Conservation (phyloP, 1,140 invertebrate genomes). For the Drosophila trapezifrons region DNA sequence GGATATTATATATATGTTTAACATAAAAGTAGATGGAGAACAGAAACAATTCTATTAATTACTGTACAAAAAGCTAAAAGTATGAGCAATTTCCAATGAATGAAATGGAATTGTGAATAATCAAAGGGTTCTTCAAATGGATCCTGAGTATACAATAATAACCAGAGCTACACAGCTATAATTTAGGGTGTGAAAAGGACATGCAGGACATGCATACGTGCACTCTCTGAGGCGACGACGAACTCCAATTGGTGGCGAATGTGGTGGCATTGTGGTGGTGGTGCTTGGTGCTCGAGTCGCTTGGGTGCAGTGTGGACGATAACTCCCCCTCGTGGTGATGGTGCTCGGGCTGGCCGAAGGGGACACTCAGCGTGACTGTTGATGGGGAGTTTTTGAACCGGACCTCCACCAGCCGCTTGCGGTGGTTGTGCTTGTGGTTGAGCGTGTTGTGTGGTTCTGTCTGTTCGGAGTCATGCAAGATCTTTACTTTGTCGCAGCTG, state of each 20-base stretch:
- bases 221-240: conserved; percentile 75
- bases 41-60: too few relatives aligned
- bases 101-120: background rate
- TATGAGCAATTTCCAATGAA: background rate
- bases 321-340: conserved; percentile 6
- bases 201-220: conserved; percentile 81
- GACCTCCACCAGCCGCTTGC: conserved; percentile 47
- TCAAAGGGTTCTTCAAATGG: background rate
- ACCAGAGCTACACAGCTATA: conserved; percentile 1
- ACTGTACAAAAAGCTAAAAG: background rate
- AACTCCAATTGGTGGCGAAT: conserved; percentile 73
- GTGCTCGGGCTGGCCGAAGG: conserved; percentile 28
- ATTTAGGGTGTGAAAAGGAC: conserved; percentile 20
- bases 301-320: conserved; percentile 21
- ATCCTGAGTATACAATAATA: background rate
- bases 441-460: conserved; percentile 45
- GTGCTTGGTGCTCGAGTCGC: conserved; percentile 39
- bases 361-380: conserved; percentile 28
- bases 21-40: background rate
- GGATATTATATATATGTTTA: background rate
- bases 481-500: conserved; percentile 80
- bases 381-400: conserved; percentile 42
- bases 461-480: conserved; percentile 65
- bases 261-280: conserved; percentile 36
- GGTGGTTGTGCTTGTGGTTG: conserved; percentile 32